phyloP scores from a whole-genome alignment of 2,113 vertebrate species.

The Sprattus sprattus region DNA sequence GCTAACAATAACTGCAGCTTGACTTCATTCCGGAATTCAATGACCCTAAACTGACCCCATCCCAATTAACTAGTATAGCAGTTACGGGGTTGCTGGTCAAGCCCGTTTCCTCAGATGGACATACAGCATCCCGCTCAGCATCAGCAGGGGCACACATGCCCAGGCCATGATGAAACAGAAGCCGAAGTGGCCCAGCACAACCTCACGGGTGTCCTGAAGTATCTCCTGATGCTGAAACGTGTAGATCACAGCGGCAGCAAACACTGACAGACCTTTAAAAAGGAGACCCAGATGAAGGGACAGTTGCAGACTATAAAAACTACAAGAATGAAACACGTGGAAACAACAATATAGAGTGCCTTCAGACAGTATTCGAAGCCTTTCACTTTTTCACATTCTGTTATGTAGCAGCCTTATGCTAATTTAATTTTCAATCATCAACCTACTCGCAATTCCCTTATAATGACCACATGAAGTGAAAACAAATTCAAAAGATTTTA shows the following conservation, averaged over 20 bases:
- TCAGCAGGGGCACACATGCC: slow-evolving; percentile 80
- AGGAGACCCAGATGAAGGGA: background rate
- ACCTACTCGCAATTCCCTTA: too few species aligned
- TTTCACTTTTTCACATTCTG: too few species aligned
- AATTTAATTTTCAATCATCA: too few species aligned
- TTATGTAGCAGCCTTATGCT: too few species aligned
- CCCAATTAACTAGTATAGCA: background rate
- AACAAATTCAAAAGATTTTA: too few species aligned
- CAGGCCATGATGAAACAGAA: slow-evolving; percentile 85
- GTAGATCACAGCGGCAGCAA: slow-evolving; percentile 81
- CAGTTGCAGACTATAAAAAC: background rate
- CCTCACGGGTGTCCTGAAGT: slow-evolving; percentile 58
- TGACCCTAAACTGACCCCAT: background rate
- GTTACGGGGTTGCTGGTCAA: background rate
- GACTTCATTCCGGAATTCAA: background rate
- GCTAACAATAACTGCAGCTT: background rate
- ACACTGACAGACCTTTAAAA: slow-evolving; percentile 72
- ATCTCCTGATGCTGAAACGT: slow-evolving; percentile 76
- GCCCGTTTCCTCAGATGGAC: slow-evolving; percentile 79
- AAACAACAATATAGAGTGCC: too few species aligned
- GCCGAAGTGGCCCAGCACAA: slow-evolving; percentile 72
- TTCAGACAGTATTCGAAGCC: too few species aligned
- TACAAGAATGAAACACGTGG: background rate
- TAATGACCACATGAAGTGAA: too few species aligned
- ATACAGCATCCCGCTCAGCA: slow-evolving; percentile 78